Evolutionary conservation across 2,113 vertebrate species (phyloP).

Genomic region (Thryonomys swinderianus): DNA sequence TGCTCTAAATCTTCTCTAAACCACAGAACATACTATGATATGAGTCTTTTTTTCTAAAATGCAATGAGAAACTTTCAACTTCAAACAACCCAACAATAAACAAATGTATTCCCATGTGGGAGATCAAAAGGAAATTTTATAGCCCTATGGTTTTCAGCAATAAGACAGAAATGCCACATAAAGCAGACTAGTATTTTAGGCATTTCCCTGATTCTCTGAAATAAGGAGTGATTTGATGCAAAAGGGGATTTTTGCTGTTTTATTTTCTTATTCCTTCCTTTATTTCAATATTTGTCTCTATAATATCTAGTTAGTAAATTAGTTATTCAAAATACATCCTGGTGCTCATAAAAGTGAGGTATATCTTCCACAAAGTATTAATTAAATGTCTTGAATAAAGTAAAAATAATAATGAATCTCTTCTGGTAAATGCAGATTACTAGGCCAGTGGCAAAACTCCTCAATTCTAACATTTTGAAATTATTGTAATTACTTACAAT

Average conservation of each 20-base stretch:
- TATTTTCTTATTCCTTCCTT: constrained; percentile 13
- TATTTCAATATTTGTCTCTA: constrained; percentile 28
- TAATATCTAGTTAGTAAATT: constrained; percentile 27
- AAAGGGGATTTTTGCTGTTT: not conserved
- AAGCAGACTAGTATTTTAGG: not conserved
- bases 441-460: not conserved
- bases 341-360: not conserved
- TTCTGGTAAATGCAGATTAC: constrained; percentile 54
- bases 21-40: not conserved
- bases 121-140: constrained; percentile 69
- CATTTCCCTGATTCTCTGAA: constrained; percentile 66
- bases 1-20: constrained; percentile 70
- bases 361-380: constrained; percentile 24
- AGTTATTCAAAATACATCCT: constrained; percentile 44
- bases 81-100: constrained; percentile 73
- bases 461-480: constrained; percentile 52
- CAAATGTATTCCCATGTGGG: constrained; percentile 51
- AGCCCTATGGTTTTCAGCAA: constrained; percentile 40
- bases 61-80: constrained; percentile 61
- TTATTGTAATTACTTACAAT: constrained; percentile 6
- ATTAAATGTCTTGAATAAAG: not conserved
- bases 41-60: constrained; percentile 67
- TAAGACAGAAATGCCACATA: constrained; percentile 7
- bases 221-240: constrained; percentile 60
- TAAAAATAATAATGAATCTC: not conserved